These are phyloP conservation scores for Pteronotus mesoamericanus DNA, from an alignment of 2,797 vertebrate species.

Conservation along the genomic window DNA sequence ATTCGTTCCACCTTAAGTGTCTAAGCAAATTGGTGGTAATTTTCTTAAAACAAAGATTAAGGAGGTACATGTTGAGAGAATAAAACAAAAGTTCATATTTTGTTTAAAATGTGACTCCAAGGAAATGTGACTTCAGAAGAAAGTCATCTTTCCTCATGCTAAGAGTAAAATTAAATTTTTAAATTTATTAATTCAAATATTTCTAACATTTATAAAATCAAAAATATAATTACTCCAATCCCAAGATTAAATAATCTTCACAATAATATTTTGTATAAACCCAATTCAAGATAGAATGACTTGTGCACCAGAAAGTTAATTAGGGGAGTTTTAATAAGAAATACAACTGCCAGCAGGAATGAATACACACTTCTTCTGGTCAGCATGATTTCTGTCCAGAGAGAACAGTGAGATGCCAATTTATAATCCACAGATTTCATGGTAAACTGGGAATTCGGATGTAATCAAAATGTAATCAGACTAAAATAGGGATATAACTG, in stretches of 20 bases:
- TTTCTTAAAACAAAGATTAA: not conserved
- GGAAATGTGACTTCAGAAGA: not conserved
- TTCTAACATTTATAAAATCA: not conserved
- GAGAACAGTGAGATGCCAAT: not conserved
- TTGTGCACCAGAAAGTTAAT: not conserved
- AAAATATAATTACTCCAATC: not conserved
- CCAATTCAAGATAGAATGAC: not conserved
- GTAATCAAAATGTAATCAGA: not conserved
- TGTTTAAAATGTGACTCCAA: not conserved
- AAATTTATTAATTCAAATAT: not conserved
- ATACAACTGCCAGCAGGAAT: not conserved
- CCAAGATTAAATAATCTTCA: not conserved
- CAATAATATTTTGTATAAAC: not conserved
- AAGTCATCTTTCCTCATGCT: not conserved
- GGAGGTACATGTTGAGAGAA: not conserved
- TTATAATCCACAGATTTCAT: not conserved
- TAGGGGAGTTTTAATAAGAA: not conserved
- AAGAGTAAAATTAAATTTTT: not conserved
- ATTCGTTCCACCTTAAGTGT: not conserved
- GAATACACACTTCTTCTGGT: not conserved
- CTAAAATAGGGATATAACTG: not conserved
- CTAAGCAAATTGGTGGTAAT: not conserved
- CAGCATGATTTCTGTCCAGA: not conserved
- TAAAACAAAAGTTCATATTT: not conserved
- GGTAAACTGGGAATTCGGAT: not conserved